Conservation (phyloP, 2,888 invertebrate species). For the Agonopterix alstromeriana region DNA sequence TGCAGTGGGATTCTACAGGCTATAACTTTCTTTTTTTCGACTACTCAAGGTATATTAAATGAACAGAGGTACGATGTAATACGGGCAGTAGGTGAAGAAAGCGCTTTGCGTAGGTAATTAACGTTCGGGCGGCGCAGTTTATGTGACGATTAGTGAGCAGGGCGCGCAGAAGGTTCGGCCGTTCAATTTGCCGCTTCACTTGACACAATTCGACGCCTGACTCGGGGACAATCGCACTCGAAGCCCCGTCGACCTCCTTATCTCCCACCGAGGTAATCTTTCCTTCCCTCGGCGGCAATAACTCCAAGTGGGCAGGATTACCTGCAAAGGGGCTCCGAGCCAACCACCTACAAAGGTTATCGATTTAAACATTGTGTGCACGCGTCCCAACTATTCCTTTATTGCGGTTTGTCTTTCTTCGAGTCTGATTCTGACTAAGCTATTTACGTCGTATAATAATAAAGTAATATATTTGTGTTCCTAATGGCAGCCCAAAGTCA, state of each 20-base stretch:
- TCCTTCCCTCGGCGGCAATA: constrained; percentile 76
- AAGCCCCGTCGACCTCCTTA: constrained; percentile 76
- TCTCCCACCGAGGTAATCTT: constrained; percentile 76
- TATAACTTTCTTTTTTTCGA: no score
- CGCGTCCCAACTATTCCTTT: constrained; percentile 38
- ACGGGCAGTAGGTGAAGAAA: constrained; percentile 34
- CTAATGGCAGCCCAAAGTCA: no score
- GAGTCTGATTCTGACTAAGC: not conserved
- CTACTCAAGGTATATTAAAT: no score
- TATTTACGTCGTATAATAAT: no score
- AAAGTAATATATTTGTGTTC: no score
- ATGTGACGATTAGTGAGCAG: constrained; percentile 72
- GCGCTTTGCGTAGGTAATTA: constrained; percentile 58
- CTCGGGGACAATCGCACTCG: constrained; percentile 76
- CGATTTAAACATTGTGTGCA: constrained; percentile 69
- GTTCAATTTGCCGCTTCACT: constrained; percentile 77
- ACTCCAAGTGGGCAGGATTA: constrained; percentile 77
- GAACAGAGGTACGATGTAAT: no score
- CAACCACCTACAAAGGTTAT: constrained; percentile 71
- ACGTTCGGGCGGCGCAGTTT: constrained; percentile 65
- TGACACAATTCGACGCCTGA: constrained; percentile 77
- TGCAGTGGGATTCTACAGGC: no score
- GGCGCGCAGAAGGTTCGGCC: constrained; percentile 71
- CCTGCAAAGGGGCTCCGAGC: constrained; percentile 71
- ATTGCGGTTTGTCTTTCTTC: constrained; percentile 36